These are phyloP conservation scores for Clarias macrocephalus DNA, from an alignment of 2,113 vertebrate genomes.

Conservation along the genomic window DNA sequence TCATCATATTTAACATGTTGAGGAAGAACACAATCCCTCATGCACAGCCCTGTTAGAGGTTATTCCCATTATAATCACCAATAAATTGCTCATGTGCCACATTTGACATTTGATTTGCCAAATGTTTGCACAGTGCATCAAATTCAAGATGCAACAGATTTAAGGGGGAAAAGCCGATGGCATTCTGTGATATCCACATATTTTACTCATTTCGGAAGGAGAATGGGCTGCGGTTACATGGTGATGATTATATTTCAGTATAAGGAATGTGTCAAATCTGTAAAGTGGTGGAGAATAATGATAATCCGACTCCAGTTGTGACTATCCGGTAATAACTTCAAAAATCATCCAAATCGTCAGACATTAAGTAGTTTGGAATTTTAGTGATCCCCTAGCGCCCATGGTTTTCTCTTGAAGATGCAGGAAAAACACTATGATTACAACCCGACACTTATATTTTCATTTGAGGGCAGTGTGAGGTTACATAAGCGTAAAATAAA, in stretches of 20 bases:
- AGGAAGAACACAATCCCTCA: neutral
- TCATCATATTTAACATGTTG: neutral
- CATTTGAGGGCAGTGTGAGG: neutral
- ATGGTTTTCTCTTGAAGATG: neutral
- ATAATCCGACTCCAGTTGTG: neutral
- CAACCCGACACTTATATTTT: neutral
- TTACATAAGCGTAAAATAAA: neutral
- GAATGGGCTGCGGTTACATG: neutral
- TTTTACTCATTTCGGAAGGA: neutral
- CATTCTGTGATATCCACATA: neutral
- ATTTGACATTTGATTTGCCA: neutral
- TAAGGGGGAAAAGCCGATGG: neutral
- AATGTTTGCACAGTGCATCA: no score
- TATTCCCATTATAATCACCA: neutral
- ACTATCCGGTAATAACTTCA: neutral
- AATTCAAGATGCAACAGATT: neutral
- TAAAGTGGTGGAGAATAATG: neutral
- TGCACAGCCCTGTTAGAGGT: neutral
- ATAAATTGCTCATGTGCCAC: neutral
- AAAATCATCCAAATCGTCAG: neutral
- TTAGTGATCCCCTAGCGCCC: neutral
- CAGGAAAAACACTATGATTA: neutral
- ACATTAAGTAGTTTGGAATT: neutral
- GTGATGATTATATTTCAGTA: neutral
- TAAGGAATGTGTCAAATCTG: neutral